A percentile compares a stretch with the other conserved stretches of the same genome.
Conservation (phyloP, 2,797 vertebrate genomes). For the Atherinosoma microstoma region DNA sequence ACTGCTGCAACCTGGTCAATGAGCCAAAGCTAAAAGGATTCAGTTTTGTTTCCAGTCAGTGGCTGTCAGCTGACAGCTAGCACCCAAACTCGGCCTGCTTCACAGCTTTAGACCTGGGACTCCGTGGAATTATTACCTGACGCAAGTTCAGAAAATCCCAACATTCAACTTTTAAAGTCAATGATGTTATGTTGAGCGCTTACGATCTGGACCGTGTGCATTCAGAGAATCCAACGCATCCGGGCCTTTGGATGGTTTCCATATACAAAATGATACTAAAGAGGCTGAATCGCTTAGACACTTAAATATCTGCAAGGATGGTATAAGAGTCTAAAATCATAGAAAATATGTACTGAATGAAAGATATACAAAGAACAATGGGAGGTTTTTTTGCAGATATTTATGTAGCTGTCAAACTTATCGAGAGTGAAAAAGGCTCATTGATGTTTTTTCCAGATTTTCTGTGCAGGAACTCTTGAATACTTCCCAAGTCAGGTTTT, state of each 20-base stretch:
- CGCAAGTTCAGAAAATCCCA: neutral
- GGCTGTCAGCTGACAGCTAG: slow-evolving; percentile 16
- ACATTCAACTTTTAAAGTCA: neutral
- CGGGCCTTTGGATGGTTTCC: slow-evolving; percentile 9
- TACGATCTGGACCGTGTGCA: neutral
- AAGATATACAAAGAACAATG: neutral
- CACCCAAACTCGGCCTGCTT: slow-evolving; percentile 21
- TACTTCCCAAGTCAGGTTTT: slow-evolving; percentile 42
- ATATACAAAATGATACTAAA: slow-evolving; percentile 4
- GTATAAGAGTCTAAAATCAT: slow-evolving; percentile 14
- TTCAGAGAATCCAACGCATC: neutral
- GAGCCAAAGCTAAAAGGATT: slow-evolving; percentile 8
- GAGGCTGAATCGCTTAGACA: neutral
- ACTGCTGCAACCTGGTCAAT: slow-evolving; percentile 13
- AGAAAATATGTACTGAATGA: neutral
- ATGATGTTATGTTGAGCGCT: neutral
- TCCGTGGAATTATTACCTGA: neutral
- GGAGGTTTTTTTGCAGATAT: neutral
- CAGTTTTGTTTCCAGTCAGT: neutral
- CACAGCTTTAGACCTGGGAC: slow-evolving; percentile 58
- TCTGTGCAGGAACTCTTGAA: slow-evolving; percentile 12
- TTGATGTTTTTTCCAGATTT: neutral
- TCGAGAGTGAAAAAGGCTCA: neutral
- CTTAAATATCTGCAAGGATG: slow-evolving; percentile 1
- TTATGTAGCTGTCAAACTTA: slow-evolving; percentile 10